Base-by-base conservation (phyloP, 2,113 vertebrate species). In the Dunckerocampus dactyliophorus region DNA sequence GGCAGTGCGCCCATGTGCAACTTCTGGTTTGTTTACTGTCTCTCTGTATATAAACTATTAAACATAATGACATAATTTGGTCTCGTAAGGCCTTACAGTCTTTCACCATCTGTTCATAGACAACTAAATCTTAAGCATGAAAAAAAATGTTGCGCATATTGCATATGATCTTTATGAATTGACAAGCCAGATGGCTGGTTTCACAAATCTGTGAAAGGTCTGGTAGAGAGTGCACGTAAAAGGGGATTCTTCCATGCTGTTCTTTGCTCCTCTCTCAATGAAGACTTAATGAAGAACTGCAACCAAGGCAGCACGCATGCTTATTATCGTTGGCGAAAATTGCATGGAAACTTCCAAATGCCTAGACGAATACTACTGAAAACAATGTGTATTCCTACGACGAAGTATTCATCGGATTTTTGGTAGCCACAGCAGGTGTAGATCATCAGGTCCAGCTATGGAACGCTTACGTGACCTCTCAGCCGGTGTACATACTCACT, bases 371-470 rank as follows among this genome's bases (percentile, higher is more conserved):
- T 10, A 15, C 49, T 24, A 12, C 6, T 54, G 15, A n/a, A 34
- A n/a, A 17, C 16, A n/a, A 31, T 28, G 28, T 53, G 15, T 14
- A 16, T 8, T 8, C 13, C 13, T 51, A 17, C 11, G 52, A 54
- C 34, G 16, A 54, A 3, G 11, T 20, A 34, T 39, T n/a, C 11
- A 15, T 49, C 47, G 8, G 19, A 10, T 66, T 72, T 58, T 45
- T 79, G 82, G 62, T 59, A 96, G 93, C 91, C 47, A 92, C 92
- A 24, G 93, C 93, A 69, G 93, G 92, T 70, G 76, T 90, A 71
- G 85, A 93, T 76, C 86, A 91, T 50, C 87, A 79, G 62, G 88
- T 95, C 57, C 88, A 89, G 65, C 87, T 94, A 49, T 95, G 94
- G 93, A 94, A 93, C 67, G 92, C 92, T 1, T 92, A 83, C 31